Base-by-base conservation (phyloP, 2,797 vertebrate genomes). In the Pangasius sanitwongsei region DNA sequence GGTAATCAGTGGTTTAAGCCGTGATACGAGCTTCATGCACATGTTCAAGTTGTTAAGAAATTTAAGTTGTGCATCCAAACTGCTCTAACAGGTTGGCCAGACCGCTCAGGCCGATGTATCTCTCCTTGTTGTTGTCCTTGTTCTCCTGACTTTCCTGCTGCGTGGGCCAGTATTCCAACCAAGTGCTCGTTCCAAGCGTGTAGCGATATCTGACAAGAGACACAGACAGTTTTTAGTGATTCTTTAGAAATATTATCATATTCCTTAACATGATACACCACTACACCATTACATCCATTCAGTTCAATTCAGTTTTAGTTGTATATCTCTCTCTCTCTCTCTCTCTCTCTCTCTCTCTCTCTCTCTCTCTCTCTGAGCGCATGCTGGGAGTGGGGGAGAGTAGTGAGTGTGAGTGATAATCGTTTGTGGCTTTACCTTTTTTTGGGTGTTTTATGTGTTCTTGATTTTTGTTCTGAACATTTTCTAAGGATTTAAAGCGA, bases 111-210 rank as follows among this genome's bases (percentile, higher is more conserved):
- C 86, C 86, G n/a, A 1, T 59, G 48, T 70, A 59, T 72, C 78
- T 82, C 12, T 57, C 2, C 31, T n/a, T 57, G 31, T 82, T 57
- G 78, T 87, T 44, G 34, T 59, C 12, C 20, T 67, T 37, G 57
- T 67, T 5, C 16, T 23, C 72, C 72, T 85, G 57, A 72, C 72
- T 67, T 23, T 80, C 83, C 11, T 3, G 0, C 23, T 7, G 1
- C 8, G 82, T 88, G 15, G 87, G 82, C 87, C 83, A 85, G 48
- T 77, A 55, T 34, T 88, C 87, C 12, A 88, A 7, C 87, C 87
- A 88, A 15, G 72, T 85, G 31, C 9, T 31, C 4, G 83, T 31
- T n/a, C 37, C 34, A 31, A 88, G 28, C 3, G 37, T 78, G 59
- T 88, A 88, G 31, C 61, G 83, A 15, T 37, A 78, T 44, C 87